Evolutionary conservation across 1,140 invertebrate genomes (phyloP).

Genomic region (Vanessa tameamea): DNA sequence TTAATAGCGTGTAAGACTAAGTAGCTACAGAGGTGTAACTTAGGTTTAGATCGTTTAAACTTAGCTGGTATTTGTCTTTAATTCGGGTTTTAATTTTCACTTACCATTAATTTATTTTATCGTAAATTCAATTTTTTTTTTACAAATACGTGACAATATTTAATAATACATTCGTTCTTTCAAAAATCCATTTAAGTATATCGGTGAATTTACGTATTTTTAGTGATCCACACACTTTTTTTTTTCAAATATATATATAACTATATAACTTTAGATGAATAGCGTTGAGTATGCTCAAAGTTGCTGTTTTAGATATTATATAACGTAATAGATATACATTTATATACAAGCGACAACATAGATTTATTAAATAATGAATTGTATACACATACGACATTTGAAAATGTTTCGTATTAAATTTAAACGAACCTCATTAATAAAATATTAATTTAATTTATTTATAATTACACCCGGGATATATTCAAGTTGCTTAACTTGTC

Average conservation of each 20-base stretch:
- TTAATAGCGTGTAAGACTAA: conserved; percentile 60
- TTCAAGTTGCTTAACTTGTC: no score
- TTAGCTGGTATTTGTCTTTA: not conserved
- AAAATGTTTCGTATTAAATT: no score
- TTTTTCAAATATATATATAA: not conserved
- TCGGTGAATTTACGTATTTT: not conserved
- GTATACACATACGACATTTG: not conserved
- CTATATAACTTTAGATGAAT: conserved; percentile 26
- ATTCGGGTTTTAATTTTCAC: not conserved
- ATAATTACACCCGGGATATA: no score
- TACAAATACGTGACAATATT: not conserved
- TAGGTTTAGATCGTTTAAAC: not conserved
- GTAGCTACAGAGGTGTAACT: conserved; percentile 11
- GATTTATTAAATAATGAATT: not conserved
- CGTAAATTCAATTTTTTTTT: not conserved
- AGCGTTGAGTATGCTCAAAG: conserved; percentile 63
- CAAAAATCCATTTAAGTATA: no score
- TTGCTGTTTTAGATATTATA: conserved; percentile 49
- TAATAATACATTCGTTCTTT: no score
- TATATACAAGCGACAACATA: conserved; percentile 38
- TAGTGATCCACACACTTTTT: not conserved
- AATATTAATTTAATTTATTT: no score
- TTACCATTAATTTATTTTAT: not conserved
- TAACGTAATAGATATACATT: conserved; percentile 48
- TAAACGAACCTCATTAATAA: no score